Percentiles rank a stretch among this genome's conserved stretches.
Conservation (phyloP, 2,113 vertebrate genomes). For the Pteronura brasiliensis region DNA sequence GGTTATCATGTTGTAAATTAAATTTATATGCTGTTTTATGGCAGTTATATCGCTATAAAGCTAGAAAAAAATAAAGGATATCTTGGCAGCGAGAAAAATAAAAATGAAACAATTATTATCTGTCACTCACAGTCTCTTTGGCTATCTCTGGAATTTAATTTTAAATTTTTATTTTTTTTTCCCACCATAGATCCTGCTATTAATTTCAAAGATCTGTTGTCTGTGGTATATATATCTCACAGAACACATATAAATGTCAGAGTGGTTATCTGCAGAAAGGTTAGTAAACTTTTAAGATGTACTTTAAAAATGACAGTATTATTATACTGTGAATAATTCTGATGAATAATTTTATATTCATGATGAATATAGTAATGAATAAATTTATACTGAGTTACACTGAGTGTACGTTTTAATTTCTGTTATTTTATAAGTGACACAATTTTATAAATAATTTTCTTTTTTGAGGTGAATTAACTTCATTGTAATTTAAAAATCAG, state of each 20-base stretch:
- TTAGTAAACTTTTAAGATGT: conserved; percentile 79
- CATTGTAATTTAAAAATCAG: neutral
- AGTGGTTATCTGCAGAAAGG: conserved; percentile 94
- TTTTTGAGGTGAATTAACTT: conserved; percentile 25
- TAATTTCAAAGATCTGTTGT: conserved; percentile 96
- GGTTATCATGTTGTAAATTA: neutral
- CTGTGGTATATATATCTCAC: conserved; percentile 93
- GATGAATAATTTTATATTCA: too few relatives aligned
- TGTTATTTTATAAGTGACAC: conserved; percentile 13
- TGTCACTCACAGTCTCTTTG: neutral
- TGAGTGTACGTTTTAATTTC: neutral
- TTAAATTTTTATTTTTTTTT: conserved; percentile 43
- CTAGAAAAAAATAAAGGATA: neutral
- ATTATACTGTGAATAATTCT: neutral
- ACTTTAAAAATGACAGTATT: neutral
- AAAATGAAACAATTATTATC: conserved; percentile 21
- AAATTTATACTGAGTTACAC: neutral
- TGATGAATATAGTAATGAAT: too few relatives aligned
- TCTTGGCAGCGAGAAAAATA: neutral
- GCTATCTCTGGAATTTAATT: conserved; percentile 34
- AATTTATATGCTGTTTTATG: neutral
- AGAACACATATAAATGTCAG: conserved; percentile 88
- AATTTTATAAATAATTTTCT: neutral
- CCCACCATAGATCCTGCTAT: conserved; percentile 87
- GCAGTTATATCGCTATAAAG: neutral